Evolutionary conservation across 1,140 invertebrate genomes (phyloP), one percentile per base, ranked within the genome.

Genomic region (Zaprionus nigranus): DNA sequence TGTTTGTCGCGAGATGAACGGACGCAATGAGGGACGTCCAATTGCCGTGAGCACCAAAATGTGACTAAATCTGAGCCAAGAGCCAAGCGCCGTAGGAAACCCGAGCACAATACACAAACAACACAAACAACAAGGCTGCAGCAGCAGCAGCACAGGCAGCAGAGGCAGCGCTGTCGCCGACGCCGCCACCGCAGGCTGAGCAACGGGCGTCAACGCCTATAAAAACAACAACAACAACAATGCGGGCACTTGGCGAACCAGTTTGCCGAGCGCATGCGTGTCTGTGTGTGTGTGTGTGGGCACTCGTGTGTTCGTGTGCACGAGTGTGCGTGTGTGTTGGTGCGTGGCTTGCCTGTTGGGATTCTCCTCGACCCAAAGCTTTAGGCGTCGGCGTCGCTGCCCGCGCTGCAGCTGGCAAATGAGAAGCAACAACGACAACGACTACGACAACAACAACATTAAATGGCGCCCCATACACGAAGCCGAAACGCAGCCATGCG

Each of bases 11-110:
- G 30, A 59, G 40, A 62, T 64, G 56, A 56, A 54, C 60, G 73
- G 73, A 75, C 73, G 43, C 17, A 9, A 43, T 40, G 73, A 80
- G 73, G 69, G 69, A 90, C 85, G 85, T 90, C 87, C 75, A 87
- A 86, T 68, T 81, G 86, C 79, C 87, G 86, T 86, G 86, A 78
- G 82, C 86, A 90, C 87, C 87, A 91, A 90, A 90, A 91, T 75
- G 66, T 90, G 56, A 86, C 79, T 90, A 82, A 90, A 90, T 90
- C 86, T 82, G 86, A 90, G 85, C 85, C 78, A 79, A 85, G 78
- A 80, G 77, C 81, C 81, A 81, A 81, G 68, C 77, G 84, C 77
- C 79, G 77, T 75, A 79, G 79, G 61, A 79, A 70, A 73, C 78
- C 59, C 53, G 63, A 80, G 28, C 34, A 40, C 28, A 66, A 34